Base-by-base conservation (phyloP, 2,888 invertebrate species). In the Polylopha cassiicola region DNA sequence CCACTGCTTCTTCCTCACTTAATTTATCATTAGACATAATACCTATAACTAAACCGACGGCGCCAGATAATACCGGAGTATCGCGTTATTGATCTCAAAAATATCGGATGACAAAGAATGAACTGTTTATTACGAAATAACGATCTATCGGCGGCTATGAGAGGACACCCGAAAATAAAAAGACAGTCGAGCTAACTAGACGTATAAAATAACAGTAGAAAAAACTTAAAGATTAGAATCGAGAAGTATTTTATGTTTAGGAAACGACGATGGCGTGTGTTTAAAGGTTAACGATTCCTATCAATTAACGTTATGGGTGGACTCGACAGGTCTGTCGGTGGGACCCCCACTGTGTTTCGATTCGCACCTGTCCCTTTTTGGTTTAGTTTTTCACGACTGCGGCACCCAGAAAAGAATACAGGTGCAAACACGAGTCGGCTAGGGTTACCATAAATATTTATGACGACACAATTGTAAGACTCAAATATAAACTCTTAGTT, bases 231-330 rank as follows among this genome's bases (percentile, higher is more conserved):
- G 84, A 85, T 84, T 73, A 74, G 65, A 74, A 85, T 85, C 85
- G 59, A 61, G 58, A 59, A 64, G 69, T 80, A 79, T 84, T 43
- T 82, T 82, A 84, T 81, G 77, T 74, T 62, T 62, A 73, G 75
- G 84, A 73, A 77, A 75, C 75, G 73, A 64, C 55, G 69, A 65
- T 71, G 73, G 70, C 65, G 72, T 65, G 72, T 75, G 74, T 73
- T 78, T 81, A 78, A 81, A 80, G 84, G 75, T 79, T 80, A 82
- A 81, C 84, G 84, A 85, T 84, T 77, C 72, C 84, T 82, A 85
- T 85, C 85, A 84, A 85, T 84, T 85, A 84, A 77, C 79, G 82
- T 82, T 82, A 80, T 80, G 75, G 80, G 76, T 68, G 62, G 73
- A 75, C 64, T 65, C 70, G 77, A 71, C 70, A 64, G 64, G 58